These are phyloP conservation scores for Venusia cambrica DNA, from an alignment of 2,888 invertebrate species.

Conservation along the genomic window DNA sequence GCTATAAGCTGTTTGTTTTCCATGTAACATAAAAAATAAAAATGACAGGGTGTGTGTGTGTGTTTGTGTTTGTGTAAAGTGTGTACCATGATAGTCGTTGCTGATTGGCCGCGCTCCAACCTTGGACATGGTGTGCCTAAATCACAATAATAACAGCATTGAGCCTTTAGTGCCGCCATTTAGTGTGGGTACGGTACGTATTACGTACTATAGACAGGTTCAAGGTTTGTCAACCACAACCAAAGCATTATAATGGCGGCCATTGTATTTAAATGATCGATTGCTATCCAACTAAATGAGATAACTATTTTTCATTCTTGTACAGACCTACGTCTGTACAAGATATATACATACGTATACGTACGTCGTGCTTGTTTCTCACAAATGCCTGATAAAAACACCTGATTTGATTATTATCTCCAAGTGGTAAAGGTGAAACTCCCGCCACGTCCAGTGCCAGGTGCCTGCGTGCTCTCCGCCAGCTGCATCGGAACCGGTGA, in stretches of 20 bases:
- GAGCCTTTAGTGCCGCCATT: slow-evolving; percentile 18
- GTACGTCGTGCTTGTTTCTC: too few relatives aligned
- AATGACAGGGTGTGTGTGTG: too few relatives aligned
- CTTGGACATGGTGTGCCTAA: slow-evolving; percentile 35
- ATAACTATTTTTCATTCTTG: neutral
- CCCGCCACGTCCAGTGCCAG: slow-evolving; percentile 15
- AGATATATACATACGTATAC: too few relatives aligned
- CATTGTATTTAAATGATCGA: slow-evolving; percentile 21
- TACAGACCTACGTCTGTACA: too few relatives aligned
- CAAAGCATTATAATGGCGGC: slow-evolving; percentile 17
- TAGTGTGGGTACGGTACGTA: too few relatives aligned
- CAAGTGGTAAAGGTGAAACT: slow-evolving; percentile 20
- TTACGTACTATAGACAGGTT: slow-evolving; percentile 30
- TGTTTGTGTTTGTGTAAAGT: too few relatives aligned
- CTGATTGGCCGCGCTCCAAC: slow-evolving; percentile 33
- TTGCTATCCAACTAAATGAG: slow-evolving; percentile 8
- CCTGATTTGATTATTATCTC: slow-evolving; percentile 15
- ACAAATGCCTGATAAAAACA: too few relatives aligned
- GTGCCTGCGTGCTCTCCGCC: slow-evolving; percentile 28
- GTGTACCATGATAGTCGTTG: slow-evolving; percentile 12
- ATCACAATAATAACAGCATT: slow-evolving; percentile 25
- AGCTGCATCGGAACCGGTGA: slow-evolving; percentile 41
- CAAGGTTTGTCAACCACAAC: slow-evolving; percentile 26
- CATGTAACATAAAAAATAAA: too few relatives aligned
- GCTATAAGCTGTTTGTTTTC: too few relatives aligned